These are phyloP conservation scores for Tribolium castaneum DNA, from an alignment of 1,140 invertebrate species.

Conservation along the genomic window DNA sequence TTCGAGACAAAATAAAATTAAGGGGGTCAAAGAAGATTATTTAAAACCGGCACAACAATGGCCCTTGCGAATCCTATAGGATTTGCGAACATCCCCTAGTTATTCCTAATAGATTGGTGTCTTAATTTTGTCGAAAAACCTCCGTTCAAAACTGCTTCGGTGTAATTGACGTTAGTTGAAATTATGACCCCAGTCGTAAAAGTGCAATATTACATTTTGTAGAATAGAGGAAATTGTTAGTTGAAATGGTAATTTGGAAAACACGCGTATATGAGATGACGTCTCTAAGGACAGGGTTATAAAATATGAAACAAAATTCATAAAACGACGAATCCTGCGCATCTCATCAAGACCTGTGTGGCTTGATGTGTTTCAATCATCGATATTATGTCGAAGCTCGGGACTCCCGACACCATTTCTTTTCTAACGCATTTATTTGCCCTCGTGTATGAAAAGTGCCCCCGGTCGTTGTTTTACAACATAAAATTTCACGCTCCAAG, in stretches of 20 bases:
- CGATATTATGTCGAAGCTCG: slow-evolving; percentile 50
- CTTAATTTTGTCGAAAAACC: too few relatives aligned
- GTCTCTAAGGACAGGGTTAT: slow-evolving; percentile 53
- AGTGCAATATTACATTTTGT: slow-evolving; percentile 25
- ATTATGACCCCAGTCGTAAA: slow-evolving; percentile 3
- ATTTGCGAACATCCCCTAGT: too few relatives aligned
- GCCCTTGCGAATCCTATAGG: too few relatives aligned
- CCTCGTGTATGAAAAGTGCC: neutral
- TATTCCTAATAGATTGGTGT: too few relatives aligned
- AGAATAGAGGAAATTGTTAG: slow-evolving; percentile 47
- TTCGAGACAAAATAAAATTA: too few relatives aligned
- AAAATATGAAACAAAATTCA: slow-evolving; percentile 60
- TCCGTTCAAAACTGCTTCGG: neutral
- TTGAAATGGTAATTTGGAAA: slow-evolving; percentile 51
- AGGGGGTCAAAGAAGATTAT: too few relatives aligned
- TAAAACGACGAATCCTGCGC: slow-evolving; percentile 60
- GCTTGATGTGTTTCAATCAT: slow-evolving; percentile 58
- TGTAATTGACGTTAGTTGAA: neutral
- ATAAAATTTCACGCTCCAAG: slow-evolving; percentile 19
- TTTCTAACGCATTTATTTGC: neutral
- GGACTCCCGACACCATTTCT: neutral
- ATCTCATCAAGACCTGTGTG: slow-evolving; percentile 58
- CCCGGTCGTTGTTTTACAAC: neutral
- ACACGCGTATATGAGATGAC: slow-evolving; percentile 48
- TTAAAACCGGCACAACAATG: too few relatives aligned